Conservation (phyloP, 2,113 vertebrate genomes). For the Pandion haliaetus region DNA sequence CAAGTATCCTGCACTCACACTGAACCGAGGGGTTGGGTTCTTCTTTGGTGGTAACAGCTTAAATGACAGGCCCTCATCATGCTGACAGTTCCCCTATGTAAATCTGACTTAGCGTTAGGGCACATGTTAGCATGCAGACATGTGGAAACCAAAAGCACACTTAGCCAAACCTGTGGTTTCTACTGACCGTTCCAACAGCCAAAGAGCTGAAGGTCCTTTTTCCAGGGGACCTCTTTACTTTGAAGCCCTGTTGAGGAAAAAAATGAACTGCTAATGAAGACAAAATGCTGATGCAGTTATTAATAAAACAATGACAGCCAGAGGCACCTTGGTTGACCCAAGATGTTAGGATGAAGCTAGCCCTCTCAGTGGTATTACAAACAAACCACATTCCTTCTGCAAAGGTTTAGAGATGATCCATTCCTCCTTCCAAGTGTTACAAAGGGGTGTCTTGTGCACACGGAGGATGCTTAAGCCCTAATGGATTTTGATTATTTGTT, state of each 20-base stretch:
- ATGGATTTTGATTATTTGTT: not conserved
- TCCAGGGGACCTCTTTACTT: conserved; percentile 80
- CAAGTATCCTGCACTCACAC: not conserved
- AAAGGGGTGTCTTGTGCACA: not conserved
- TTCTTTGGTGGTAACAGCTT: not conserved
- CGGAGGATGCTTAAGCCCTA: not conserved
- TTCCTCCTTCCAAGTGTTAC: not conserved
- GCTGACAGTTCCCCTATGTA: not conserved
- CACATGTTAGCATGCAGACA: not conserved
- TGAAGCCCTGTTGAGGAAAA: conserved; percentile 75
- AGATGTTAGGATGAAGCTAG: fast-evolving
- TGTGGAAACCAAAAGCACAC: not conserved
- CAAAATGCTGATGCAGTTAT: not conserved
- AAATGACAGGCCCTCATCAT: not conserved
- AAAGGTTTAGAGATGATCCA: not conserved
- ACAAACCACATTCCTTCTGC: not conserved
- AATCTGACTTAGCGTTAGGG: fast-evolving
- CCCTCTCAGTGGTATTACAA: not conserved
- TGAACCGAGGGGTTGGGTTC: fast-evolving
- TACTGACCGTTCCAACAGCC: conserved; percentile 80
- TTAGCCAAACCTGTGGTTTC: not conserved
- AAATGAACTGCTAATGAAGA: not conserved
- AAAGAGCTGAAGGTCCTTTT: conserved; percentile 77
- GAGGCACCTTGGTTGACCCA: not conserved
- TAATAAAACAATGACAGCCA: not conserved